Evolutionary conservation across 1,140 invertebrate genomes (phyloP).

Genomic region (Sycobia sp.): DNA sequence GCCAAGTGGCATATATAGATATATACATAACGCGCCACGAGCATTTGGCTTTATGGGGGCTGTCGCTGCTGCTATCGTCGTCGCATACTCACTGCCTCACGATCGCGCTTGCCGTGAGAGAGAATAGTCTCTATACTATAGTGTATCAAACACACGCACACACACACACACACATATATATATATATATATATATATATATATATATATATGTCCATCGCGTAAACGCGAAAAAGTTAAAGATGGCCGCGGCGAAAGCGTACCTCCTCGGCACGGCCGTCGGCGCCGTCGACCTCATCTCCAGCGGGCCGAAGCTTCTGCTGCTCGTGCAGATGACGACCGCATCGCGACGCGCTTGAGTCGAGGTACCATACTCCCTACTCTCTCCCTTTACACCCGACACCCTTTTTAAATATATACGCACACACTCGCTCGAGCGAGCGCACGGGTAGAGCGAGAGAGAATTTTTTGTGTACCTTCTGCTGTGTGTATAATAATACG

Average conservation of each 20-base stretch:
- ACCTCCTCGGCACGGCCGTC: slow-evolving; percentile 53
- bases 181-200: too few species aligned
- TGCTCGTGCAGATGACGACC: slow-evolving; percentile 1
- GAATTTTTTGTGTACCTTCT: neutral
- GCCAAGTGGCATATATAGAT: too few species aligned
- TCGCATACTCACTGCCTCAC: too few species aligned
- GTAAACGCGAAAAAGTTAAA: slow-evolving; percentile 45
- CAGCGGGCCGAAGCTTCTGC: neutral
- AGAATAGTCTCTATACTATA: neutral
- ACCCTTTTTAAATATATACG: too few species aligned
- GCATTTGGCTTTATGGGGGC: too few species aligned
- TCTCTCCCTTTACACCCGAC: neutral
- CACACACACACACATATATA: too few species aligned
- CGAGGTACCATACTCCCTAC: neutral
- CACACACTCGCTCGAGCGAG: neutral
- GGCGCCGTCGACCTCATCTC: slow-evolving; percentile 43
- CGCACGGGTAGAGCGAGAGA: neutral
- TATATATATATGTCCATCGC: too few species aligned
- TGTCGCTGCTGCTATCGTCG: too few species aligned
- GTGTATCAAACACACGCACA: too few species aligned
- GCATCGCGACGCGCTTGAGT: neutral
- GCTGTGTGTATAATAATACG: too few species aligned
- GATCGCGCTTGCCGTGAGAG: neutral
- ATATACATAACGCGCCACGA: neutral
- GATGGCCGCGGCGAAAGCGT: slow-evolving; percentile 60